phyloP scores from a whole-genome alignment of 64 coral and sea anemone genomes.

The Montipora capricornis region DNA sequence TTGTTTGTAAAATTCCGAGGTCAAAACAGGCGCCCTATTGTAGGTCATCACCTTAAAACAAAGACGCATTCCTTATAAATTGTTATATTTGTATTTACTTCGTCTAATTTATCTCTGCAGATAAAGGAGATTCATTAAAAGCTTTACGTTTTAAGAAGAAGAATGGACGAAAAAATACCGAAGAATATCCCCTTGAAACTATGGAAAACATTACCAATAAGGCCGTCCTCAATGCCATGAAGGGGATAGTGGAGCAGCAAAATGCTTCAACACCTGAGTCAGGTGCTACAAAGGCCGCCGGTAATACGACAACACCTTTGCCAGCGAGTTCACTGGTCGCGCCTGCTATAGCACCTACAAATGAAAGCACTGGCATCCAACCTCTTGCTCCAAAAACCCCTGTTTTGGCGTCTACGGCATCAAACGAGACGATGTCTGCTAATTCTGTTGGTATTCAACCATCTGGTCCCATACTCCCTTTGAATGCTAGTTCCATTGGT shows the following conservation, averaged over 20 bases:
- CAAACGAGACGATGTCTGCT: neutral
- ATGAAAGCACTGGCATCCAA: neutral
- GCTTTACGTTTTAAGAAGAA: slow-evolving; percentile 36
- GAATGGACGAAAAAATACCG: neutral
- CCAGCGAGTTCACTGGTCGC: neutral
- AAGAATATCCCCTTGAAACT: neutral
- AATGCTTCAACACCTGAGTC: neutral
- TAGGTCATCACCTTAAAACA: too few relatives aligned
- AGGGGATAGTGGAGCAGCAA: neutral
- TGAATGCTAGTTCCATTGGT: neutral
- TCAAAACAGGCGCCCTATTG: too few relatives aligned
- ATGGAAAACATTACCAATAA: slow-evolving; percentile 14
- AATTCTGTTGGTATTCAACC: neutral
- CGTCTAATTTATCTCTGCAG: neutral
- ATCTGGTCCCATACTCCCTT: neutral
- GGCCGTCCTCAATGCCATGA: neutral
- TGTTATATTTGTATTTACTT: too few relatives aligned
- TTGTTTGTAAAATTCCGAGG: too few relatives aligned
- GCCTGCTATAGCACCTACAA: neutral
- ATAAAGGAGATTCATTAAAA: slow-evolving; percentile 33
- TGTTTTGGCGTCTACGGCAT: neutral
- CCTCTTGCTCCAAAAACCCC: neutral
- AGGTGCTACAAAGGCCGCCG: neutral
- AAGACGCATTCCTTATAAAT: too few relatives aligned
- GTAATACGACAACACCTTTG: neutral